These are phyloP conservation scores for Scomber scombrus DNA, from an alignment of 2,113 vertebrate species.

Conservation along the genomic window DNA sequence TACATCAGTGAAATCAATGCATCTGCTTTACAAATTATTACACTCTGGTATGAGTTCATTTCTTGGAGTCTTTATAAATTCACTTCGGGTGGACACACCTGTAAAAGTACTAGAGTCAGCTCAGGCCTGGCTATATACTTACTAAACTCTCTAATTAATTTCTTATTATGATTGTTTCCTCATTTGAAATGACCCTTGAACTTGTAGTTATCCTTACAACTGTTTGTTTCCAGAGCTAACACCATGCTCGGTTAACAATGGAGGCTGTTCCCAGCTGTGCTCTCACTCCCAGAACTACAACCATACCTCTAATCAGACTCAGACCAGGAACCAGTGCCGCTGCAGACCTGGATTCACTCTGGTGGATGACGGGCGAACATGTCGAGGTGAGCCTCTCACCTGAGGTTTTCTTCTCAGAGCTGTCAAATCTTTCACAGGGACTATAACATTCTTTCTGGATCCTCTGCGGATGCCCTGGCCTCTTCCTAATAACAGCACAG, in stretches of 20 bases:
- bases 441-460: conserved; percentile 32
- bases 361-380: conserved; percentile 65
- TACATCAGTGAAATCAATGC: too few species aligned
- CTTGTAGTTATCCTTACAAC: not conserved
- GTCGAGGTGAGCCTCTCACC: conserved; percentile 61
- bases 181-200: not conserved
- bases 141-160: too few species aligned
- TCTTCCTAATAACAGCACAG: conserved; percentile 26
- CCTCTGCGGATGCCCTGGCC: conserved; percentile 1
- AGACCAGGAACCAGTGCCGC: conserved; percentile 54
- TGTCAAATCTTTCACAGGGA: not conserved
- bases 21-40: too few species aligned
- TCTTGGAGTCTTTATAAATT: too few species aligned
- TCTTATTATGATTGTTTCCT: not conserved
- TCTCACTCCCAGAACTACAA: conserved; percentile 41
- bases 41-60: too few species aligned
- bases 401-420: too few species aligned
- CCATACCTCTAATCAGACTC: conserved; percentile 41
- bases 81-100: too few species aligned
- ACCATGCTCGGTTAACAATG: conserved; percentile 74
- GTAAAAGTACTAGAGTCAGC: not conserved
- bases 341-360: conserved; percentile 73
- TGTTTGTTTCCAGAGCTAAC: conserved; percentile 59
- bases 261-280: conserved; percentile 80
- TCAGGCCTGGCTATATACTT: not conserved